These are phyloP conservation scores for Minunthozetes semirufus DNA, from an alignment of 2,888 invertebrate species.

Conservation along the genomic window DNA sequence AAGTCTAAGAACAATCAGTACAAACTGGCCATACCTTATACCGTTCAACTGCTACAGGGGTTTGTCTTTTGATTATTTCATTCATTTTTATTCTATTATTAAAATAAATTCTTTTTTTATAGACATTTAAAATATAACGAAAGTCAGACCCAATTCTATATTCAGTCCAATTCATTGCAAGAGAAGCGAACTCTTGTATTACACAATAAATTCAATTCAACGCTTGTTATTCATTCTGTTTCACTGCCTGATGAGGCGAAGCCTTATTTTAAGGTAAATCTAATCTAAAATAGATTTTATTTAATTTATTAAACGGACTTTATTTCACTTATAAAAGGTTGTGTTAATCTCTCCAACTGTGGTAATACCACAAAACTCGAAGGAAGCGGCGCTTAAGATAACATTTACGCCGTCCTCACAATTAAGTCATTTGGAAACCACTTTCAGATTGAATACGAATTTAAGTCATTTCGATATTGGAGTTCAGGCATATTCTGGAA, in stretches of 20 bases:
- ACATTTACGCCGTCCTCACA: constrained; percentile 36
- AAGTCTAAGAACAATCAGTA: constrained; percentile 52
- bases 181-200: constrained; percentile 55
- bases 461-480: constrained; percentile 65
- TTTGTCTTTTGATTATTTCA: no score
- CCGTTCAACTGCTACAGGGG: constrained; percentile 52
- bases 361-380: constrained; percentile 48
- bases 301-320: no score
- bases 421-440: constrained; percentile 55
- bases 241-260: constrained; percentile 58
- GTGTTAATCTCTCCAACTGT: constrained; percentile 55
- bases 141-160: constrained; percentile 33
- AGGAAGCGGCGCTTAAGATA: constrained; percentile 44
- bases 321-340: constrained; percentile 49
- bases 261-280: constrained; percentile 55
- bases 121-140: constrained; percentile 28
- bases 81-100: neutral
- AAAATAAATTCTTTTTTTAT: neutral
- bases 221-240: constrained; percentile 65
- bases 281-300: constrained; percentile 48
- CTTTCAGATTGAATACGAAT: constrained; percentile 64
- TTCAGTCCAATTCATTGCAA: constrained; percentile 10
- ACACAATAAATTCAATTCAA: constrained; percentile 65
- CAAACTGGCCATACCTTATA: constrained; percentile 61
- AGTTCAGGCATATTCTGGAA: constrained; percentile 65